phyloP scores from a whole-genome alignment of 92 coral and sea anemone genomes.

The Actinostola sp. region DNA sequence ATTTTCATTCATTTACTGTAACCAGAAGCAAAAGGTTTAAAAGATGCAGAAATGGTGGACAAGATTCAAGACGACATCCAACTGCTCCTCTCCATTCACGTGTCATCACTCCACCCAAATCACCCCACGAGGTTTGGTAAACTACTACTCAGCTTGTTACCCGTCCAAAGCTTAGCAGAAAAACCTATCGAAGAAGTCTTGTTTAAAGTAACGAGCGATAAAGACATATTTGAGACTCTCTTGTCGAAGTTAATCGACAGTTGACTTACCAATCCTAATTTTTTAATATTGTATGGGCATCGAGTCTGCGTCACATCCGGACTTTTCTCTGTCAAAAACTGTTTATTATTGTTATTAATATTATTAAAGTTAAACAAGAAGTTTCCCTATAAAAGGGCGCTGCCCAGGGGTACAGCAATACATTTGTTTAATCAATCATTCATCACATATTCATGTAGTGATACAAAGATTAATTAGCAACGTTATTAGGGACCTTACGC shows the following conservation, averaged over 20 bases:
- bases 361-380: too few species aligned
- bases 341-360: too few species aligned
- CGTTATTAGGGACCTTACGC: too few species aligned
- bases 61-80: slow-evolving; percentile 92
- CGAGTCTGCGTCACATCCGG: too few species aligned
- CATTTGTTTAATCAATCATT: too few species aligned
- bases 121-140: slow-evolving; percentile 92
- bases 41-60: slow-evolving; percentile 81
- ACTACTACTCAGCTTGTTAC: slow-evolving; percentile 74
- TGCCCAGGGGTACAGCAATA: too few species aligned
- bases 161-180: slow-evolving; percentile 78
- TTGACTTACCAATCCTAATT: slow-evolving; percentile 16
- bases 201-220: slow-evolving; percentile 63
- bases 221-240: slow-evolving; percentile 79
- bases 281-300: too few species aligned
- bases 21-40: slow-evolving; percentile 94
- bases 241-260: slow-evolving; percentile 71
- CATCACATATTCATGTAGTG: too few species aligned
- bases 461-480: too few species aligned
- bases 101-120: slow-evolving; percentile 60
- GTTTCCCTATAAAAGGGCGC: too few species aligned
- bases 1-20: not conserved
- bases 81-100: slow-evolving; percentile 71
- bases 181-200: slow-evolving; percentile 90
- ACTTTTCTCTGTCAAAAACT: too few species aligned